These are phyloP conservation scores for Drosophila nigromelanica DNA, from an alignment of 1,140 invertebrate genomes.

Conservation along the genomic window DNA sequence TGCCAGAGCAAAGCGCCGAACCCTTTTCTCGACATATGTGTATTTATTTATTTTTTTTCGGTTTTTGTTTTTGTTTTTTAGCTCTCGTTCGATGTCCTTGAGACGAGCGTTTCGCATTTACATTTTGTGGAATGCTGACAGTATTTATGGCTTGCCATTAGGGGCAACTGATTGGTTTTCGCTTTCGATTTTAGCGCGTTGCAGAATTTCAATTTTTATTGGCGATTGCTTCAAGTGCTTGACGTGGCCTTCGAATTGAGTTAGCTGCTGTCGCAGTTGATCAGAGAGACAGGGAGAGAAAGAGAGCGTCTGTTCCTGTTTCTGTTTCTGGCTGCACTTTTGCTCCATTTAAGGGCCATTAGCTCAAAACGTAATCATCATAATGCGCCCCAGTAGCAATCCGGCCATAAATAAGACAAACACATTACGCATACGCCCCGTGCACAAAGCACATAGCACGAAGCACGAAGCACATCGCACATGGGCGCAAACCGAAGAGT, in stretches of 20 bases:
- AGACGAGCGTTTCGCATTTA: conserved; percentile 34
- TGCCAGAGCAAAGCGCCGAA: conserved; percentile 37
- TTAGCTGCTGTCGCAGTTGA: too few relatives aligned
- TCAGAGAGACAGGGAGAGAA: too few relatives aligned
- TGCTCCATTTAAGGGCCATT: conserved; percentile 64
- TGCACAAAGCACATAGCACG: conserved; percentile 12
- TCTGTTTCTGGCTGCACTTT: conserved; percentile 37
- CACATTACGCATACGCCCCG: conserved; percentile 74
- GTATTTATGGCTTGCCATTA: conserved; percentile 80
- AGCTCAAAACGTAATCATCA: conserved; percentile 77
- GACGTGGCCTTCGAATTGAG: conserved; percentile 57
- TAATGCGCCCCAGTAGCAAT: conserved; percentile 73
- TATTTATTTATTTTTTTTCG: background rate
- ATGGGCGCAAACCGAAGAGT: conserved; percentile 13
- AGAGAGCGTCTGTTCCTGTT: background rate
- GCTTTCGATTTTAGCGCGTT: conserved; percentile 59
- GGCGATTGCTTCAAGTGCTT: conserved; percentile 37
- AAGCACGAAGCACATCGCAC: background rate
- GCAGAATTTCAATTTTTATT: conserved; percentile 65
- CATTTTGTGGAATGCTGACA: conserved; percentile 47
- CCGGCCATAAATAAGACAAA: conserved; percentile 76
- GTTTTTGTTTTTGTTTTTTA: conserved; percentile 19
- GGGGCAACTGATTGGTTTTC: conserved; percentile 78
- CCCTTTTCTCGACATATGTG: conserved; percentile 43
- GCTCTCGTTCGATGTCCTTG: conserved; percentile 26